These are phyloP conservation scores for Patella ulyssiponensis DNA, from an alignment of 2,888 invertebrate genomes.

Conservation along the genomic window DNA sequence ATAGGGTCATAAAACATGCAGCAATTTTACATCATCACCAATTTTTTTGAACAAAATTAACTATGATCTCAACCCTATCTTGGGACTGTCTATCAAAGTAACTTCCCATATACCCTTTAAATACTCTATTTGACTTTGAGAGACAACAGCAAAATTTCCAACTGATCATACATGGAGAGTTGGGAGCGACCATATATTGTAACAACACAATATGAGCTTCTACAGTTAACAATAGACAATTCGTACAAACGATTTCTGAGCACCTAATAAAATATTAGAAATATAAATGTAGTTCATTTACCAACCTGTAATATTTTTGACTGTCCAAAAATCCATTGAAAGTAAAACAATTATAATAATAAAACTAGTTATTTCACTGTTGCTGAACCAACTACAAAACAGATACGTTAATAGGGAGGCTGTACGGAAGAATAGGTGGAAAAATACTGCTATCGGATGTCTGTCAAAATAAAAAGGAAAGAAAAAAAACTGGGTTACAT, in stretches of 20 bases:
- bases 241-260: no score
- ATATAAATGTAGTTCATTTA: slow-evolving; percentile 1
- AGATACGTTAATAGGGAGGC: slow-evolving; percentile 87
- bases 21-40: no score
- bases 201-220: no score
- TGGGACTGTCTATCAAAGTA: no score
- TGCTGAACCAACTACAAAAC: slow-evolving; percentile 89
- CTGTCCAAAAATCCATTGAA: slow-evolving; percentile 99
- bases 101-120: no score
- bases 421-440: slow-evolving; percentile 88
- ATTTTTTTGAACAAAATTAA: no score
- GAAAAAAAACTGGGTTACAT: neutral
- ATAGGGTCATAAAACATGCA: no score
- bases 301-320: slow-evolving; percentile 90
- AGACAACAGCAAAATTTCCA: no score
- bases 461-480: slow-evolving; percentile 53
- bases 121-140: neutral
- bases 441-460: slow-evolving; percentile 91
- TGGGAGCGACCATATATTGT: neutral
- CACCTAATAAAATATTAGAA: neutral
- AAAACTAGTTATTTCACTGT: slow-evolving; percentile 96
- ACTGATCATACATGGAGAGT: neutral
- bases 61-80: no score
- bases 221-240: no score
- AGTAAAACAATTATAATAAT: slow-evolving; percentile 90